Evolutionary conservation across 2,888 invertebrate genomes (phyloP).

Genomic region (Deilephila porcellus): DNA sequence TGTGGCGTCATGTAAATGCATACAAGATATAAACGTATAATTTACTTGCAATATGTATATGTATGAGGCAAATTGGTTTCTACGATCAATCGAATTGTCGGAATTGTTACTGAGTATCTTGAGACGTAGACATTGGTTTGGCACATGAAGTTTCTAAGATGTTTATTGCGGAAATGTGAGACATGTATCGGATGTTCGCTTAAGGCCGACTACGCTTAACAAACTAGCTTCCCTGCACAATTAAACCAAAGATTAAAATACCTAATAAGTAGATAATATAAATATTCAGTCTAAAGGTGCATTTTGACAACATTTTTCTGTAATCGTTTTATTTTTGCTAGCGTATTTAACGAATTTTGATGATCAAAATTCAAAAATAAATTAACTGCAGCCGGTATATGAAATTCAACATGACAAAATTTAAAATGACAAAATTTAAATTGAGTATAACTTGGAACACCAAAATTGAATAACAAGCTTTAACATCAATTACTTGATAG

Average conservation of each 20-base stretch:
- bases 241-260: neutral
- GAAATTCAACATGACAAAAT: neutral
- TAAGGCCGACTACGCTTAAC: neutral
- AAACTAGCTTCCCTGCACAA: neutral
- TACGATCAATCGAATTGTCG: neutral
- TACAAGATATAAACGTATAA: no score
- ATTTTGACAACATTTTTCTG: neutral
- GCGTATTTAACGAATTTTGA: neutral
- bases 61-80: neutral
- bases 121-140: no score
- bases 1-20: no score
- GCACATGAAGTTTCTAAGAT: no score
- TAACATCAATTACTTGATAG: constrained; percentile 14
- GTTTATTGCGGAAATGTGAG: neutral
- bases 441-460: neutral
- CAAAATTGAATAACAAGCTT: constrained; percentile 9
- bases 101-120: no score
- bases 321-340: neutral
- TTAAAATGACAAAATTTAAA: neutral
- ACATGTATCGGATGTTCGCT: neutral
- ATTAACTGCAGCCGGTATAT: neutral
- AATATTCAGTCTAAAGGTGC: neutral
- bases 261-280: neutral
- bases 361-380: neutral
- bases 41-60: no score